phyloP scores from a whole-genome alignment of 2,113 vertebrate genomes.

The Tor tambroides region DNA sequence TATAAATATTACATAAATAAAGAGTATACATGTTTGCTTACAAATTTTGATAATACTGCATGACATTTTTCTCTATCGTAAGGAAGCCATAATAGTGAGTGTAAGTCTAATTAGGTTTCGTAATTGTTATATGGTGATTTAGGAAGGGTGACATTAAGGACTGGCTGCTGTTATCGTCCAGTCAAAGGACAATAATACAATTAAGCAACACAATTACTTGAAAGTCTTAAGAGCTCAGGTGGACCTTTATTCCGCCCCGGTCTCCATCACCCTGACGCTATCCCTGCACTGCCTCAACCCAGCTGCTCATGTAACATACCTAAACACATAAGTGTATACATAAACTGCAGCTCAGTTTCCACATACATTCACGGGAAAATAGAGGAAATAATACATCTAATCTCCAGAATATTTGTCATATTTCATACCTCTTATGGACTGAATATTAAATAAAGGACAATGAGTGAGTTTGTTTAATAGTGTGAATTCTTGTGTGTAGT shows the following conservation, averaged over 20 bases:
- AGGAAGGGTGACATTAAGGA: neutral
- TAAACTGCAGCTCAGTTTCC: neutral
- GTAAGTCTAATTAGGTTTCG: neutral
- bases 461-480: neutral
- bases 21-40: neutral
- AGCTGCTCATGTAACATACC: neutral
- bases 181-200: constrained; percentile 7
- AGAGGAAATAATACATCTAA: neutral
- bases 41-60: neutral
- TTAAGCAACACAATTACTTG: constrained; percentile 21
- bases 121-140: neutral
- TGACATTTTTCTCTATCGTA: neutral
- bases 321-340: neutral
- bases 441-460: neutral
- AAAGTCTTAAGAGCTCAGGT: constrained; percentile 28
- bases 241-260: neutral
- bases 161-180: neutral
- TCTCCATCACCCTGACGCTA: constrained; percentile 20
- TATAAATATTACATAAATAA: neutral
- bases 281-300: constrained; percentile 7
- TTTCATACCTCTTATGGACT: neutral
- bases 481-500: neutral
- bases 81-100: neutral
- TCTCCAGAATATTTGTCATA: constrained; percentile 1
- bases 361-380: neutral